phyloP scores from a whole-genome alignment of 2,797 vertebrate species.

The Molossus alvarezi region DNA sequence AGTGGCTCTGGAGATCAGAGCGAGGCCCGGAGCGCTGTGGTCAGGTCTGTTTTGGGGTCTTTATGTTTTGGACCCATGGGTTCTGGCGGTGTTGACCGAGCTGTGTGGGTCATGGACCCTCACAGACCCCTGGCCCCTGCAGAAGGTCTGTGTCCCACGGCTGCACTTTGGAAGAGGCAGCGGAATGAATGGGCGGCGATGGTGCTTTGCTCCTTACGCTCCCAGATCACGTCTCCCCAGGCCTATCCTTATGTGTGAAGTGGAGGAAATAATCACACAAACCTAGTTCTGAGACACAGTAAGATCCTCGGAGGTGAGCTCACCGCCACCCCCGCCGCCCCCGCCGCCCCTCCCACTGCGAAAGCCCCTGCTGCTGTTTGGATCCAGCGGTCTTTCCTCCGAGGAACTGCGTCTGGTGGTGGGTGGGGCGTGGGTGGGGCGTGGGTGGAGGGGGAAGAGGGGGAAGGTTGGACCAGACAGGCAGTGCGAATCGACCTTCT shows the following conservation, averaged over 20 bases:
- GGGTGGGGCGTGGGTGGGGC: accelerated
- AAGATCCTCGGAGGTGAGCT: neutral
- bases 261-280: neutral
- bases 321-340: accelerated
- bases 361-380: neutral
- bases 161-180: neutral
- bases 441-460: accelerated
- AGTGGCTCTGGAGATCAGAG: neutral
- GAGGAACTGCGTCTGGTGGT: neutral
- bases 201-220: neutral
- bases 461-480: too few species aligned
- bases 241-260: neutral
- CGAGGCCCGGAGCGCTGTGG: neutral
- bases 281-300: neutral
- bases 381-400: neutral
- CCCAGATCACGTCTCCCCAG: neutral
- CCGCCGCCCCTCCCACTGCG: accelerated
- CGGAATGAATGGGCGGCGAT: too few species aligned
- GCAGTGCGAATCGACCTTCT: neutral
- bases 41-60: neutral
- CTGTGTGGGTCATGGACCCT: neutral
- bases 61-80: too few species aligned
- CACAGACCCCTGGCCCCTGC: accelerated
- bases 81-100: neutral
- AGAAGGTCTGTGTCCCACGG: neutral